Percentiles rank a stretch among this genome's conserved stretches.
These are phyloP conservation scores for Planococcus citri DNA, from an alignment of 1,140 invertebrate species.

Conservation along the genomic window DNA sequence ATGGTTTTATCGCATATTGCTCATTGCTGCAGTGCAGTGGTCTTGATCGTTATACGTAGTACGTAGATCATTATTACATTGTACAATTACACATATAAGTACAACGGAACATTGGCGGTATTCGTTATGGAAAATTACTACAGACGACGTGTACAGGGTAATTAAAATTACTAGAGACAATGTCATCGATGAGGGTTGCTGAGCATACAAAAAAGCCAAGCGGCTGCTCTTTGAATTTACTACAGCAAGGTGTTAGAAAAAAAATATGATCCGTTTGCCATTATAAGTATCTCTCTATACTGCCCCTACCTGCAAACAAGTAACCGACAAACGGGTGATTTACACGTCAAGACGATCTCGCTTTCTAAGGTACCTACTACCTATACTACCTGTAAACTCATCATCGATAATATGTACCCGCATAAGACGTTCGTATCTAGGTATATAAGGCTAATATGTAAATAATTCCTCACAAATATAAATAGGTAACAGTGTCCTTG, in stretches of 20 bases:
- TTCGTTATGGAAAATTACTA: neutral
- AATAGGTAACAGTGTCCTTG: constrained; percentile 1
- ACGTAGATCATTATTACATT: too few relatives aligned
- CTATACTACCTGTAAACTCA: too few relatives aligned
- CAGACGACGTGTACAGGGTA: neutral
- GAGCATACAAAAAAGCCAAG: too few relatives aligned
- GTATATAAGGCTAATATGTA: neutral
- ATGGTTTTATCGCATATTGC: neutral
- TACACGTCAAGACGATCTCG: neutral
- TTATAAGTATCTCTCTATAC: too few relatives aligned
- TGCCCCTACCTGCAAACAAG: too few relatives aligned
- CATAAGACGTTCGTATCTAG: neutral
- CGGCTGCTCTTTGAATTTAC: neutral
- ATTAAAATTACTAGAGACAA: neutral
- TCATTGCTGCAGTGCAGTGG: too few relatives aligned
- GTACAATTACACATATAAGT: too few relatives aligned
- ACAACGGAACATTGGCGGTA: too few relatives aligned
- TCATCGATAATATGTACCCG: neutral
- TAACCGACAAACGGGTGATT: neutral
- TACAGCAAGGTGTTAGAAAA: neutral
- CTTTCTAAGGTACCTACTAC: neutral
- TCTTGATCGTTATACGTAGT: too few relatives aligned
- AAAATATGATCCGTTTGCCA: neutral
- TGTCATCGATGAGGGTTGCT: neutral
- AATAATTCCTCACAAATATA: neutral